Evolutionary conservation across 2,888 invertebrate species (phyloP).

Genomic region (Automeris io): DNA sequence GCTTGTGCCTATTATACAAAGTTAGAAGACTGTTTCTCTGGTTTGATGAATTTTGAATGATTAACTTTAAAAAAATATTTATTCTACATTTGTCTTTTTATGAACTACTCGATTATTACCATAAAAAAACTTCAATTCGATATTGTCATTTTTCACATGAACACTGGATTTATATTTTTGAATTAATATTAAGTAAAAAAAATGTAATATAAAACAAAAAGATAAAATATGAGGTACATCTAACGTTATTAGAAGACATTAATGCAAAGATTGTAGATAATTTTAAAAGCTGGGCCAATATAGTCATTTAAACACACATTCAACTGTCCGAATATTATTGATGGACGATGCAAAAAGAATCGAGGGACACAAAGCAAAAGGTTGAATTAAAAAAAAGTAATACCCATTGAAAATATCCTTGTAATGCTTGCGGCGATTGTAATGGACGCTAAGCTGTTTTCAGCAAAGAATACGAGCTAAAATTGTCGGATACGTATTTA

Average conservation of each 20-base stretch:
- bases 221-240: too few relatives aligned
- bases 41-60: too few relatives aligned
- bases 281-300: conserved; percentile 50
- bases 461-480: conserved; percentile 51
- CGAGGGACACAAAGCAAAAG: conserved; percentile 60
- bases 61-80: too few relatives aligned
- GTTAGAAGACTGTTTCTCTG: too few relatives aligned
- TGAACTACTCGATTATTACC: too few relatives aligned
- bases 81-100: too few relatives aligned
- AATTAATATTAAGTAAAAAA: too few relatives aligned
- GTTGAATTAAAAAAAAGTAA: conserved; percentile 73
- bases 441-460: conserved; percentile 39
- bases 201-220: too few relatives aligned
- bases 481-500: conserved; percentile 49
- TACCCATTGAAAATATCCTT: conserved; percentile 56
- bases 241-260: conserved; percentile 46
- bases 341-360: conserved; percentile 63
- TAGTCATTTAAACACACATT: conserved; percentile 63
- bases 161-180: too few relatives aligned
- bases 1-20: too few relatives aligned
- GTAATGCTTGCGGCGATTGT: conserved; percentile 27
- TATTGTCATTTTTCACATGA: neutral
- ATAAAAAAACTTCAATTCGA: neutral
- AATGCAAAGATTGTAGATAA: conserved; percentile 50
- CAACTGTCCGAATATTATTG: conserved; percentile 70